These are phyloP conservation scores for Palloptera scutellata DNA, from an alignment of 2,888 invertebrate species.

Conservation along the genomic window DNA sequence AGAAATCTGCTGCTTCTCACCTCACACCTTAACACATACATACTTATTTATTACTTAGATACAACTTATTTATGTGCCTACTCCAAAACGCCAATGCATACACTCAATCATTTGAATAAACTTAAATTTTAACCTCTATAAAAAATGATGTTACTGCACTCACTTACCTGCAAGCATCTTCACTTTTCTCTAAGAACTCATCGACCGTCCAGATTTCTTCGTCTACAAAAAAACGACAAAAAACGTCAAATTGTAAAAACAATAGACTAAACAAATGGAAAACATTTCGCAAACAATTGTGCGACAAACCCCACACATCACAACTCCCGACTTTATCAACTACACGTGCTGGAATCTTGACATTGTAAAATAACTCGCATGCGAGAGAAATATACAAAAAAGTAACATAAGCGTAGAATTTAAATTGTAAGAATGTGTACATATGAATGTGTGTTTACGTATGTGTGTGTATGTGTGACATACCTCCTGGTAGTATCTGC, in stretches of 20 bases:
- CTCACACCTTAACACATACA: no score
- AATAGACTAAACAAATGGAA: background rate
- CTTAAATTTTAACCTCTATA: no score
- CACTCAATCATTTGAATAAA: no score
- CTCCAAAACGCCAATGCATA: no score
- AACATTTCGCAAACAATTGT: background rate
- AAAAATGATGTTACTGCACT: background rate
- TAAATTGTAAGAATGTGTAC: background rate
- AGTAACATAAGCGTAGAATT: background rate
- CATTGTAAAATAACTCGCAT: background rate
- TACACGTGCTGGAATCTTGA: no score
- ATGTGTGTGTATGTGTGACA: constrained; percentile 4
- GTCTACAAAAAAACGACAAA: constrained; percentile 61
- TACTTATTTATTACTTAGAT: no score
- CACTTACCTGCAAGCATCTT: constrained; percentile 75
- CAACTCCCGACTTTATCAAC: no score
- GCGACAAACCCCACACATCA: background rate
- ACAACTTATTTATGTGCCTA: no score
- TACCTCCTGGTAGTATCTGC: constrained; percentile 77
- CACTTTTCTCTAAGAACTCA: constrained; percentile 83
- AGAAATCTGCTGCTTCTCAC: no score
- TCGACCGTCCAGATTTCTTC: constrained; percentile 88
- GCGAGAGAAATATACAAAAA: background rate
- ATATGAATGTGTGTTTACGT: constrained; percentile 4
- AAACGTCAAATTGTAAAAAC: no score